phyloP scores from a whole-genome alignment of 2,113 vertebrate genomes.

The Actinemys pallida region DNA sequence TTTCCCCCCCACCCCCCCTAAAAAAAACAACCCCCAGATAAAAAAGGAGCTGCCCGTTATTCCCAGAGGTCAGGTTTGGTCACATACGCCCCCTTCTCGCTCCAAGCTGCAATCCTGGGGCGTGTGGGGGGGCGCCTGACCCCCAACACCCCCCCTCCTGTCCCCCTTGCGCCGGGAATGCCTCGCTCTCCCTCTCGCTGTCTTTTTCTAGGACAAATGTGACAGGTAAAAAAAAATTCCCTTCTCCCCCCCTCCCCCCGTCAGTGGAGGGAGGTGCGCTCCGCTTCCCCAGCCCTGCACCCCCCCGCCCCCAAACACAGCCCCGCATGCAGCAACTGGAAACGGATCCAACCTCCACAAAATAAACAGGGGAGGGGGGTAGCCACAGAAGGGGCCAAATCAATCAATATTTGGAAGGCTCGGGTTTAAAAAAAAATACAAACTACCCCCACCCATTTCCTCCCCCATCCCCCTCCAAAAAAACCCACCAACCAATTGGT shows the following conservation, averaged over 20 bases:
- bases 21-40: not conserved
- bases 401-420: not conserved
- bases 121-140: conserved; percentile 14
- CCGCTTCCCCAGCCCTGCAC: conserved; percentile 2
- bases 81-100: conserved; percentile 14
- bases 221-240: not conserved
- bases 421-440: not conserved
- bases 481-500: no score
- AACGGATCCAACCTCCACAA: not conserved
- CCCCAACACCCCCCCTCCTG: conserved; percentile 12
- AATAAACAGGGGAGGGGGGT: not conserved
- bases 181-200: conserved; percentile 12
- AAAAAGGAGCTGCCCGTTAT: conserved; percentile 38
- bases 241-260: not conserved
- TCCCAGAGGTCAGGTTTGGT: conserved; percentile 72
- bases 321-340: conserved; percentile 48
- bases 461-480: no score
- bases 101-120: conserved; percentile 68
- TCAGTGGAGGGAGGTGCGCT: not conserved
- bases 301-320: not conserved
- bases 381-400: not conserved
- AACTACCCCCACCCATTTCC: not conserved
- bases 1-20: conserved; percentile 74
- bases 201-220: conserved; percentile 28
- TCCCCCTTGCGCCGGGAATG: not conserved